These are phyloP conservation scores for Micrastur ruficollis DNA, from an alignment of 2,797 vertebrate genomes.

Conservation along the genomic window DNA sequence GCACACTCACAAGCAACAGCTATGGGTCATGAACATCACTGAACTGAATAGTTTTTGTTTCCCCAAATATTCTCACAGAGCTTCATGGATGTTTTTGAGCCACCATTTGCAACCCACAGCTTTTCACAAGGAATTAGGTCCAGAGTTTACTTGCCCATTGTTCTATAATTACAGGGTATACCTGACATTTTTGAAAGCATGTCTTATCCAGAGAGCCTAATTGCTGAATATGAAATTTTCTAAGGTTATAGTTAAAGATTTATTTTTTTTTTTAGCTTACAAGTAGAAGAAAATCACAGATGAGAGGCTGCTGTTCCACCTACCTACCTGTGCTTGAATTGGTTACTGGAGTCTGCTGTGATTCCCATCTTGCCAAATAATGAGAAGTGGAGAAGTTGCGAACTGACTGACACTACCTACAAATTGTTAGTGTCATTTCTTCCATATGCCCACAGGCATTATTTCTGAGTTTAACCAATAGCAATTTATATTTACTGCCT, in stretches of 20 bases:
- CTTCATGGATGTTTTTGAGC: not conserved
- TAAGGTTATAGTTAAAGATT: not conserved
- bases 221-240: not conserved
- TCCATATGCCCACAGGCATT: slow-evolving; percentile 1
- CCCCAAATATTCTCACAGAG: not conserved
- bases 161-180: not conserved
- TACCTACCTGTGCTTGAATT: not conserved
- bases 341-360: not conserved
- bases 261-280: not conserved
- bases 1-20: not conserved
- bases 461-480: slow-evolving; percentile 41
- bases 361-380: not conserved
- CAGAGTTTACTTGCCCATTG: not conserved
- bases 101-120: not conserved
- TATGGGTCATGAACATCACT: not conserved
- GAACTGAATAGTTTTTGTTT: not conserved
- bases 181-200: not conserved
- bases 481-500: slow-evolving; percentile 56
- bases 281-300: not conserved
- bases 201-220: not conserved
- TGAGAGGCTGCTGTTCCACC: not conserved
- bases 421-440: slow-evolving; percentile 61
- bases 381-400: not conserved
- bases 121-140: not conserved
- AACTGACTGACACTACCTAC: slow-evolving; percentile 5